These are phyloP conservation scores for Taeniopygia guttata DNA, from an alignment of 2,797 vertebrate genomes.

Conservation along the genomic window DNA sequence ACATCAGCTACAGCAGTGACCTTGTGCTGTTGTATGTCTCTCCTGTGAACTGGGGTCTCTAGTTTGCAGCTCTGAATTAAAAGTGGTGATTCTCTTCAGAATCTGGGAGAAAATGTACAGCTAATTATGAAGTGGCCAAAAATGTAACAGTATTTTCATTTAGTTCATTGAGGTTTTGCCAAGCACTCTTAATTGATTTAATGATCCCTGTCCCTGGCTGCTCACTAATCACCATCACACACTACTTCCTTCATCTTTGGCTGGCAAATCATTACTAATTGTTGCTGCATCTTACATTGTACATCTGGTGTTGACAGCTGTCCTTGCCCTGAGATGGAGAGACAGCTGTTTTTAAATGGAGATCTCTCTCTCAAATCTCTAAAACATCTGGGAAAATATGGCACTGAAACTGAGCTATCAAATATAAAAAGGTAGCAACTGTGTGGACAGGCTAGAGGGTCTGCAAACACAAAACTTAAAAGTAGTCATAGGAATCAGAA, in stretches of 20 bases:
- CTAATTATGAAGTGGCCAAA: neutral
- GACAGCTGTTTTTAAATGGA: slow-evolving; percentile 19
- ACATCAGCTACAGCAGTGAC: neutral
- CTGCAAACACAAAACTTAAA: neutral
- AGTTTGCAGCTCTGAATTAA: neutral
- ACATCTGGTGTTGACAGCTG: slow-evolving; percentile 55
- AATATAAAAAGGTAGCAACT: neutral
- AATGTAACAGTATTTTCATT: neutral
- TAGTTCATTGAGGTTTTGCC: slow-evolving; percentile 1
- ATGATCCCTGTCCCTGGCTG: slow-evolving; percentile 4
- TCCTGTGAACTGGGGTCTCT: neutral
- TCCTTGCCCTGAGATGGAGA: neutral
- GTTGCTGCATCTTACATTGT: slow-evolving; percentile 9
- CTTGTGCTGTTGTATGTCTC: neutral
- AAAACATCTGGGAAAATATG: slow-evolving; percentile 8
- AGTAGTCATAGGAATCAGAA: neutral
- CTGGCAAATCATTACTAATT: slow-evolving; percentile 35
- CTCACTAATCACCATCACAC: neutral
- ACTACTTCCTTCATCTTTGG: slow-evolving; percentile 23
- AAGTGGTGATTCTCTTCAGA: neutral
- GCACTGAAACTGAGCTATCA: neutral
- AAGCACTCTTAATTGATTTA: slow-evolving; percentile 15
- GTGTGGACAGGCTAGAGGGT: neutral
- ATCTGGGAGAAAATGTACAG: neutral
- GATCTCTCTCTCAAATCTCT: neutral